Percentiles rank a stretch among this genome's conserved stretches.
These are phyloP conservation scores for Popillia japonica DNA, from an alignment of 1,140 invertebrate species.

Conservation along the genomic window DNA sequence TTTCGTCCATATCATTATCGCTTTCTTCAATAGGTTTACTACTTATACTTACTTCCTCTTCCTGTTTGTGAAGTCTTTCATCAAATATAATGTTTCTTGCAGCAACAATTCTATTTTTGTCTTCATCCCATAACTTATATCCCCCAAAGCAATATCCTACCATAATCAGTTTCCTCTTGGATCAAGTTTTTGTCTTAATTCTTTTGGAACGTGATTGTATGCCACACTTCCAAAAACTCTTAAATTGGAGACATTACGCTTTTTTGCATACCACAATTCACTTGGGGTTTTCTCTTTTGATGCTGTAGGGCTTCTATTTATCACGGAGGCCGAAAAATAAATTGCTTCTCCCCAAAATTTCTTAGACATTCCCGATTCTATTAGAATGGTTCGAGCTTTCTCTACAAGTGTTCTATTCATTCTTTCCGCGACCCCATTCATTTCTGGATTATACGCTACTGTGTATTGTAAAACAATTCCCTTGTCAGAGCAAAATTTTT, in stretches of 20 bases:
- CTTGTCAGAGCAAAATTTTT: constrained; percentile 46
- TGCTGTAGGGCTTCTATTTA: constrained; percentile 36
- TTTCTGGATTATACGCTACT: constrained; percentile 54
- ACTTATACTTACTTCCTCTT: too few relatives aligned
- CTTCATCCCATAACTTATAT: constrained; percentile 21
- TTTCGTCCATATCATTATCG: too few relatives aligned
- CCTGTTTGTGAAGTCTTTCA: too few relatives aligned
- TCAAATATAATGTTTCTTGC: too few relatives aligned
- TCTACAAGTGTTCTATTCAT: constrained; percentile 46
- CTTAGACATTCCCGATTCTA: constrained; percentile 16
- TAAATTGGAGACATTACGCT: constrained; percentile 47
- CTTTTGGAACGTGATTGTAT: neutral
- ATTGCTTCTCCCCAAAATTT: constrained; percentile 39
- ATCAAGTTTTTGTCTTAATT: neutral
- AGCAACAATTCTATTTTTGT: neutral
- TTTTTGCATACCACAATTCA: constrained; percentile 54
- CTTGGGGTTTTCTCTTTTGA: constrained; percentile 48
- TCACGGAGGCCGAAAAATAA: neutral
- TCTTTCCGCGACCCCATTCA: constrained; percentile 61
- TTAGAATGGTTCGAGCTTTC: constrained; percentile 33
- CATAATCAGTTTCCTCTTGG: neutral
- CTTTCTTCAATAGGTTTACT: too few relatives aligned
- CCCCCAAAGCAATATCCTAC: neutral
- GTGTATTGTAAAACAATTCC: constrained; percentile 48
- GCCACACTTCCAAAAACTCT: neutral